Evolutionary conservation across 2,797 vertebrate species (phyloP), one percentile per base, ranked within the genome.

Genomic region (Morelia viridis): DNA sequence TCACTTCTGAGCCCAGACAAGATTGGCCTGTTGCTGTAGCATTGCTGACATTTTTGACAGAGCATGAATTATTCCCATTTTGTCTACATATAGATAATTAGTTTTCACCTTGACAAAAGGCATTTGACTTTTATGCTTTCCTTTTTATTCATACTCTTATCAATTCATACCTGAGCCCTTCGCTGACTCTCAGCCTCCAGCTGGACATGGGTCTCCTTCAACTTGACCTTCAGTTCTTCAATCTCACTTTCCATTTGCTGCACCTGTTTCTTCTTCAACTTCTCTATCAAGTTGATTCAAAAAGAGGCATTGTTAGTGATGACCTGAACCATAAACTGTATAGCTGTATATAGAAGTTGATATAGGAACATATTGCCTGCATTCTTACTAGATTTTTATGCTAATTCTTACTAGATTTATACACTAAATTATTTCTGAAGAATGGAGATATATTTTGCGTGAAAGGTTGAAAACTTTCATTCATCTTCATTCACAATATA

Each of bases 151-250:
- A 35, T 53, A n/a, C 53, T 61, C 53, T 0, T 17, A 10, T 0
- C 24, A 41, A n/a, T n/a, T 0, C 65, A 0, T 80, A 98, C 98
- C 97, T 97, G 97, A 17, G 96, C 94, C 92, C 95, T 96, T 26
- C 50, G 76, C 89, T 95, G 94, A 56, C 94, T 95, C 91, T 97
- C 97, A 0, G 64, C 95, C 90, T 97, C 96, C 91, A 98, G 97
- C 58, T 96, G 96, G 53, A 90, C 94, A 64, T 97, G 97, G 5
- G 90, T 97, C 89, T 97, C 93, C 93, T 35, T 92, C 61, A 98
- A 94, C 93, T 96, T 97, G 41, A 92, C 96, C 89, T 94, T 97
- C 85, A 98, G 95, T 64, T 97, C 97, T 89, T 97, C 95, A 71
- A 98, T 93, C 24, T 97, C 95, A 0, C 96, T 94, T 90, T 97